Evolutionary conservation across 2,888 invertebrate species (phyloP), one percentile per base, ranked within the genome.

Genomic region (Acrocera orbiculus): DNA sequence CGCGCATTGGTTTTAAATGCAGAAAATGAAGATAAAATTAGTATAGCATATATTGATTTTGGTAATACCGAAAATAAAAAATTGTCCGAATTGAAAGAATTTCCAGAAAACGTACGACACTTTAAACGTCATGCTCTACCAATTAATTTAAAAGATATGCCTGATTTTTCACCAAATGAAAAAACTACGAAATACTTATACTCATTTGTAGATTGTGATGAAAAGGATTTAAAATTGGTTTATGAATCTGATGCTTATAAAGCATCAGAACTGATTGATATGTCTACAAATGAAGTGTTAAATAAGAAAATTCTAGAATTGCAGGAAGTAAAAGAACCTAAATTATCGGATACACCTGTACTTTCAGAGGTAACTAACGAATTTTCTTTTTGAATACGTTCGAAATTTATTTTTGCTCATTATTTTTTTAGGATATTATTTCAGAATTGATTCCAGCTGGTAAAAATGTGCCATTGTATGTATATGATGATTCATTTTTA

Each of bases 1-100:
- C 52, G 58, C 1, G 57, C 53, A 11, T 41, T 56, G 40, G 47
- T 58, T 2, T 35, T 58, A 0, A 49, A 49, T 37, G 37, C 42
- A 1, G 46, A 48, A 2, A 40, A 51, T 33, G 35, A 43, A 2
- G 38, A 46, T 3, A 37, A 40, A 15, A 54, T 58, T 9, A 44
- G 44, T 25, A 36, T 58, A 9, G 45, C 52, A 10, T 52, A 49
- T 26, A 42, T 57, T 8, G 58, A 58, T 34, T 56, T 47, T 35
- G 58, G 58, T 2, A 58, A 49, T 38, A 38, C 51, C n/a, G 57
- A 55, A 35, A 16, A 42, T 3, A 45, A 48, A 24, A 35, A 44
- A 4, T 35, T 51, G 10, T 45, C 46, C 3, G 42, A 48, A 16
- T 44, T 58, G 2, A 45, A 46, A 26, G 45, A 49, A 29, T 50